phyloP scores from a whole-genome alignment of 2,113 vertebrate genomes.

The Myxocyprinus asiaticus region DNA sequence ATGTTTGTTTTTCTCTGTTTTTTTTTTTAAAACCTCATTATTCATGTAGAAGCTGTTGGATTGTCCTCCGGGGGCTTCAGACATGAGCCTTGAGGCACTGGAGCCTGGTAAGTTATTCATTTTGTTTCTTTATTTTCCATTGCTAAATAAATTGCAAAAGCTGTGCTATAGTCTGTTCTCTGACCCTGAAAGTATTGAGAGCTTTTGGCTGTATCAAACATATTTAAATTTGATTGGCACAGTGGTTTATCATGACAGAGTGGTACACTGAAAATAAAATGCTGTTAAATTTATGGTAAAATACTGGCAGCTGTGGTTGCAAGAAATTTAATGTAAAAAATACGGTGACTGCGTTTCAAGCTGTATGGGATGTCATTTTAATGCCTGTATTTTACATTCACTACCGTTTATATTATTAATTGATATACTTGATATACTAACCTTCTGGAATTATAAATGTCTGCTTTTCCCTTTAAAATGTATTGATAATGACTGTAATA shows the following conservation, averaged over 20 bases:
- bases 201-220: neutral
- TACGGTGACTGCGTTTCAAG: too few relatives aligned
- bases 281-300: too few relatives aligned
- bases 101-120: constrained; percentile 72
- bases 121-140: neutral
- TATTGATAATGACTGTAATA: too few relatives aligned
- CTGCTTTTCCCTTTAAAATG: too few relatives aligned
- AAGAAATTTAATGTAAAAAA: too few relatives aligned
- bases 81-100: constrained; percentile 71
- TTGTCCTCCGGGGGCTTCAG: constrained; percentile 66
- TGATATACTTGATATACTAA: too few relatives aligned
- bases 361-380: too few relatives aligned
- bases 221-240: neutral
- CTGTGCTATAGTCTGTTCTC: neutral
- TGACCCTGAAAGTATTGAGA: constrained; percentile 15
- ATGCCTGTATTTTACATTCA: too few relatives aligned
- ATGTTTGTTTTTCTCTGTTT: neutral
- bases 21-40: constrained; percentile 43
- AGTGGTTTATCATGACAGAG: neutral
- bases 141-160: constrained; percentile 4
- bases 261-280: too few relatives aligned
- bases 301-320: too few relatives aligned
- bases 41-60: constrained; percentile 62
- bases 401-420: too few relatives aligned
- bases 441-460: too few relatives aligned